Evolutionary conservation across 2,888 invertebrate species (phyloP).

Genomic region (Heliconius cydno): DNA sequence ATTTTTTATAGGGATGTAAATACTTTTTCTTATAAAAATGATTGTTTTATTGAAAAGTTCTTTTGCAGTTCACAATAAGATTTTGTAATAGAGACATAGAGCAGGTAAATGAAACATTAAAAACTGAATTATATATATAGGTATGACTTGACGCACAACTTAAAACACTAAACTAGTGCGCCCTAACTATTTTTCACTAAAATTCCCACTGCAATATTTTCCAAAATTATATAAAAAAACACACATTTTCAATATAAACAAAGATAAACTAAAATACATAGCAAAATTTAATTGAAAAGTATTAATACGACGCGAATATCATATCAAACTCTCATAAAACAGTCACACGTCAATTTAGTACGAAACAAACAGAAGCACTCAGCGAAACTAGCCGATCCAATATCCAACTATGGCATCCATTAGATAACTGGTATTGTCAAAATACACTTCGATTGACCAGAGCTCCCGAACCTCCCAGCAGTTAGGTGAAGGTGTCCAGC

Average conservation of each 20-base stretch:
- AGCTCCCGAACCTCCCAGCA: slow-evolving; percentile 75
- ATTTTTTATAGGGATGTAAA: too few species aligned
- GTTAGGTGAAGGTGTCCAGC: slow-evolving; percentile 62
- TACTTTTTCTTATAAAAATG: too few species aligned
- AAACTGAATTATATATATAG: background rate
- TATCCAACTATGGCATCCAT: slow-evolving; percentile 56
- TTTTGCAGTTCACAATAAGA: too few species aligned
- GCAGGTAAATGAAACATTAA: background rate
- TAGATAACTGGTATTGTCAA: slow-evolving; percentile 80
- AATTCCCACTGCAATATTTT: background rate
- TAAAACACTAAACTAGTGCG: background rate
- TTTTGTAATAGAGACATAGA: background rate
- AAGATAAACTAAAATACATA: slow-evolving; percentile 16
- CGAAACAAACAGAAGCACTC: slow-evolving; percentile 51
- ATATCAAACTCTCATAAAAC: slow-evolving; percentile 50
- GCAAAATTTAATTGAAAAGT: slow-evolving; percentile 26
- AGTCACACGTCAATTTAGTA: slow-evolving; percentile 54
- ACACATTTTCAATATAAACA: background rate
- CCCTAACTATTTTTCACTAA: background rate
- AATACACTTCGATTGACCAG: slow-evolving; percentile 73
- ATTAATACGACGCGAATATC: slow-evolving; percentile 35
- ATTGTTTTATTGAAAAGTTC: too few species aligned
- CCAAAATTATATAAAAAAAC: background rate
- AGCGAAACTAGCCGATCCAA: slow-evolving; percentile 52
- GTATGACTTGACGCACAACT: background rate